Percentiles rank a stretch among this genome's conserved stretches.
phyloP scores from a whole-genome alignment of 2,113 vertebrate genomes.

The Pangasianodon gigas region DNA sequence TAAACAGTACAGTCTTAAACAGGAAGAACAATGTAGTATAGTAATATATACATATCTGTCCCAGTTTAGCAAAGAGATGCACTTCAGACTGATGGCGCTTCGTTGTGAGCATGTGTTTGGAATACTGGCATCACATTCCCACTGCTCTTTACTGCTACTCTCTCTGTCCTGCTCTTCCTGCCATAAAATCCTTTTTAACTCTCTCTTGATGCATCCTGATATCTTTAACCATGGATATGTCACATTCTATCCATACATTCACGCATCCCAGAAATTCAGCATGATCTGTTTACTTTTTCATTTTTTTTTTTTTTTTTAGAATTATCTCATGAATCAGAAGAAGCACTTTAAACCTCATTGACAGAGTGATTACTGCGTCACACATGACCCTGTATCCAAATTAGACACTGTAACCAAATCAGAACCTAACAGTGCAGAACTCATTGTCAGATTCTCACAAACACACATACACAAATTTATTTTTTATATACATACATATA shows the following conservation, averaged over 20 bases:
- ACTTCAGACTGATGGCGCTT: background rate
- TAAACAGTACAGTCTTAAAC: background rate
- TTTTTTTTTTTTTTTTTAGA: background rate
- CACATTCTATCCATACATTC: background rate
- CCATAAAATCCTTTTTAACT: background rate
- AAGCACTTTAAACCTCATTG: background rate
- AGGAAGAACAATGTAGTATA: background rate
- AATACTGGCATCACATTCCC: background rate
- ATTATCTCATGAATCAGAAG: background rate
- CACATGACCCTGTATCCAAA: slow-evolving; percentile 15
- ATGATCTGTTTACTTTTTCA: background rate
- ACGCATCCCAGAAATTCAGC: background rate
- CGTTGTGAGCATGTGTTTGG: background rate
- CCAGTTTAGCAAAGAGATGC: background rate
- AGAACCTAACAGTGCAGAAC: slow-evolving; percentile 26
- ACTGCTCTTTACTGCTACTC: background rate
- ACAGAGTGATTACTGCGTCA: background rate
- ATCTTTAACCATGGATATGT: background rate
- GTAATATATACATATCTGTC: background rate
- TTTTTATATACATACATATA: background rate
- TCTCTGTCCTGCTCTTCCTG: background rate
- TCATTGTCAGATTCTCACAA: background rate
- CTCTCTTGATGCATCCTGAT: background rate
- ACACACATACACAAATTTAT: background rate
- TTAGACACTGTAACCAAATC: slow-evolving; percentile 38